Conservation (phyloP, 2,113 vertebrate species). For the Sciurus niger region DNA sequence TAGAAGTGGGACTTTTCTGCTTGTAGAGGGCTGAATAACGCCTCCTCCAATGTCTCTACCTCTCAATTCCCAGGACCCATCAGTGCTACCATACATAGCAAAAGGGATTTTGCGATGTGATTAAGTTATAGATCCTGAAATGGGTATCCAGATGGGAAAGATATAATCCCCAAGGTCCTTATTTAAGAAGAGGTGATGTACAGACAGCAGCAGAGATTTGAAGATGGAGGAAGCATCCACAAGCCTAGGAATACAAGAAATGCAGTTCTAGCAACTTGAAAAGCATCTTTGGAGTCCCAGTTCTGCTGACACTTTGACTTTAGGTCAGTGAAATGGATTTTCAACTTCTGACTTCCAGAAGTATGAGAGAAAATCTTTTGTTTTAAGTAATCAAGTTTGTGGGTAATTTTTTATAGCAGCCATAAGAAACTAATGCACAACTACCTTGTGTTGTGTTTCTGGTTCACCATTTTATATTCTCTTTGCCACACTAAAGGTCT, state of each 20-base stretch:
- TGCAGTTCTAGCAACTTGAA: neutral
- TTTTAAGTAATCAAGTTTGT: slow-evolving; percentile 11
- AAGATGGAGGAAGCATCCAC: neutral
- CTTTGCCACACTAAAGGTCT: neutral
- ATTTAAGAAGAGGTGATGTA: neutral
- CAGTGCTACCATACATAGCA: neutral
- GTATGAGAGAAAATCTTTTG: slow-evolving; percentile 32
- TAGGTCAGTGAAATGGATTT: neutral
- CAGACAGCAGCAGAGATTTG: neutral
- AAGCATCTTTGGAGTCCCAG: neutral
- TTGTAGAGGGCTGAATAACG: neutral
- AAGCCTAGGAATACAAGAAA: neutral
- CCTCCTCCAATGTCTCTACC: neutral
- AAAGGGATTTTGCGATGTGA: neutral
- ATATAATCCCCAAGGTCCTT: neutral
- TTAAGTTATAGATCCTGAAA: neutral
- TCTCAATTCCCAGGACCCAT: neutral
- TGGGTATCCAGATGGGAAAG: neutral
- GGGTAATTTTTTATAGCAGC: neutral
- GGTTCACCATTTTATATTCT: slow-evolving; percentile 1
- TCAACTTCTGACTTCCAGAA: slow-evolving; percentile 32
- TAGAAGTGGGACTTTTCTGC: neutral
- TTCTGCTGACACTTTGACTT: neutral
- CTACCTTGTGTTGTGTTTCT: neutral
- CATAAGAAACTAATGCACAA: neutral